phyloP scores from a whole-genome alignment of 2,888 invertebrate genomes.

The Eristalis intricaria region DNA sequence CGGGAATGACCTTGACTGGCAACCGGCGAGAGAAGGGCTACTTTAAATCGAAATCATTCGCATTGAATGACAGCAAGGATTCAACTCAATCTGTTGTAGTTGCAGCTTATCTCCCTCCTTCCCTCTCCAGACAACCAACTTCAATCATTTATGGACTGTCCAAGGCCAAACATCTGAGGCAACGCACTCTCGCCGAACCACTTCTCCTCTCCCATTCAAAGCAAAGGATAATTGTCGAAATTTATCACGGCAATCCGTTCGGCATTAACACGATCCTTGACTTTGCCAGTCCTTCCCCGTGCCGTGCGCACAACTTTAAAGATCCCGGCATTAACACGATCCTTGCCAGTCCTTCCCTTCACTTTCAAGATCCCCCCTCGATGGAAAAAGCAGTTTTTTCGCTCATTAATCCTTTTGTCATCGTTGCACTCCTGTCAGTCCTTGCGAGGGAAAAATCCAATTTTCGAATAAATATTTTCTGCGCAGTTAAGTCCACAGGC shows the following conservation, averaged over 20 bases:
- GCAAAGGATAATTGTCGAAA: background rate
- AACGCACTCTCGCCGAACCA: background rate
- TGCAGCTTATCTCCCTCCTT: background rate
- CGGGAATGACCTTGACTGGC: background rate
- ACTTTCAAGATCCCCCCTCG: background rate
- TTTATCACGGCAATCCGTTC: background rate
- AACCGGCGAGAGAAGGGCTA: background rate
- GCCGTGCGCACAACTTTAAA: background rate
- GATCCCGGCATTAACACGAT: background rate
- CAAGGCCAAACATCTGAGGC: background rate
- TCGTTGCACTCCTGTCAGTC: background rate
- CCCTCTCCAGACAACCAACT: background rate
- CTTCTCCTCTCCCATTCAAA: background rate
- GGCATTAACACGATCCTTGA: background rate
- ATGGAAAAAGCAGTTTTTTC: background rate
- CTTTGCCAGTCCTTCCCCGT: background rate
- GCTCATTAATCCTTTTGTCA: conserved; percentile 54
- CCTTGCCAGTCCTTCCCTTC: background rate
- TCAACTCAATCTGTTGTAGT: background rate
- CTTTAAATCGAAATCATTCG: no score
- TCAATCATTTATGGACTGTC: background rate
- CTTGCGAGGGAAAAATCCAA: background rate
- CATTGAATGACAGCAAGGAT: background rate
- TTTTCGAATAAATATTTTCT: conserved; percentile 32
- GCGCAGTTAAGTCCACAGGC: conserved; percentile 19